Base-by-base conservation (phyloP, 2,888 invertebrate species). In the Ochlodes sylvanus region DNA sequence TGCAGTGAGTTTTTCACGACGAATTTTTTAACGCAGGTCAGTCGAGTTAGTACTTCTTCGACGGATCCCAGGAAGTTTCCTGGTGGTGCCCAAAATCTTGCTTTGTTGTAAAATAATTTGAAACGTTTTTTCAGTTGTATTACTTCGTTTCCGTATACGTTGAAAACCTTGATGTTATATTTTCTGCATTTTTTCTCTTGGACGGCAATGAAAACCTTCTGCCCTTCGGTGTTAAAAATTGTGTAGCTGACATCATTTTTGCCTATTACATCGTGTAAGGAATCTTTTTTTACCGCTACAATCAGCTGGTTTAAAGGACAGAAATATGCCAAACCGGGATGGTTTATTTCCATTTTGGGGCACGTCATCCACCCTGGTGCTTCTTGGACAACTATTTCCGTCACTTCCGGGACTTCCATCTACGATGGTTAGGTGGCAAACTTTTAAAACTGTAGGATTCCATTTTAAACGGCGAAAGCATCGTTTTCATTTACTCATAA, bases 61-160 rank as follows among this genome's bases (percentile, higher is more conserved):
- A 88, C 79, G 0, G 83, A 81, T 0, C 89, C 89, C 0, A 84
- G 77, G 12, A 79, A 86, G 62, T 85, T 79, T 0, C 83, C 89
- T 0, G 86, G 81, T 0, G 89, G 89, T 0, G 87, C 81, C 81
- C 83, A 89, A 0, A 89, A 78, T 0, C 77, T 41, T 0, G 79
- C 75, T 44, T 74, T 79, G 15, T 81, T 82, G 0, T 77, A 38
- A 57, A 76, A 86, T 0, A 72, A 72, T 1, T 71, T 71, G 54
- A 69, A 75, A 4, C 78, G 78, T 63, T 72, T 79, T 17, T 75
- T 77, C 0, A 89, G 77, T 68, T 83, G 71, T 5, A 89, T 84
- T 0, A 89, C 81, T 73, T 89, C 88, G 42, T 88, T 89, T 0
- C 90, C 89, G 62, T 90, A 89, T 34, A 73, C 69, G 56, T 89